Base-by-base conservation (phyloP, 2,797 vertebrate species). In the Chelonia mydas region DNA sequence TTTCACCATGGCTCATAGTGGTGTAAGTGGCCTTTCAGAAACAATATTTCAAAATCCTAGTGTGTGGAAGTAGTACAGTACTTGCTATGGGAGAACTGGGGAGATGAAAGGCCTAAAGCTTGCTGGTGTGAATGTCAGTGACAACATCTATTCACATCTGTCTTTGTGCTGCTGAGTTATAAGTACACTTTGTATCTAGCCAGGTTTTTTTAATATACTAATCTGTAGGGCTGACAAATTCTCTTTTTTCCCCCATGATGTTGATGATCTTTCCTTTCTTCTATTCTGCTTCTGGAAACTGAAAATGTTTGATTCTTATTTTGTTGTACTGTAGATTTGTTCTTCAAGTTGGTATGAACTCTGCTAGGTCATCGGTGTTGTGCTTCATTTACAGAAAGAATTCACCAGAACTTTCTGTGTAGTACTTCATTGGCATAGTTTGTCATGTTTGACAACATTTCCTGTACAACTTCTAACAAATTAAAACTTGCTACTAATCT, bases 221-320 rank as follows among this genome's bases (percentile, higher is more conserved):
- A 23, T 51, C 59, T 49, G 4, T 78, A 1, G 2, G 54, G 51
- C 88, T 37, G 55, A 89, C 37, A 87, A 25, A 54, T 54, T 54
- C 21, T 54, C 11, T 5, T 12, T 47, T 76, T 37, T 65, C 23
- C 41, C 17, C 47, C 10, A 57, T 61, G 87, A 77, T 6, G 76
- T 59, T 3, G n/a, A 37, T 27, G 23, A 65, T 87, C 81, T 8
- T 21, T 77, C 90, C 16, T 0, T 92, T 81, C 49, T 86, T 89
- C 25, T 49, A 23, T 88, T 87, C 81, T 89, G 0, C 81, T 90
- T 79, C n/a, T 77, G 74, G 68, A 91, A 93, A 94, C 92, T 82
- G 49, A 1, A 61, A 47, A 45, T 12, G 86, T 51, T 74, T n/a
- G 57, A 37, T 68, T 25, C 19, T 27, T 10, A 21, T 13, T 17